Conservation (phyloP, 2,888 invertebrate genomes). For the Oxytorus armatus region DNA sequence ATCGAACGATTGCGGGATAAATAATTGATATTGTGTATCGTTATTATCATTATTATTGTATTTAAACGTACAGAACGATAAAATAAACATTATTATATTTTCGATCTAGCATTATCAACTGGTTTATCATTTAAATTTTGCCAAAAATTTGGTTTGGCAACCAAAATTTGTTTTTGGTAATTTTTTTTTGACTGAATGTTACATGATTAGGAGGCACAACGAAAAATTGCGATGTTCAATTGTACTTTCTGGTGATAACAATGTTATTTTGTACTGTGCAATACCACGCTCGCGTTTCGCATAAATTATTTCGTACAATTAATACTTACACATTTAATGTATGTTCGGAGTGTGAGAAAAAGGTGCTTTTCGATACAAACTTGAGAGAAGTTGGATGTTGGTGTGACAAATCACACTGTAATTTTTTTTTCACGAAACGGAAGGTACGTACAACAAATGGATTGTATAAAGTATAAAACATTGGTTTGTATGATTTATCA, state of each 20-base stretch:
- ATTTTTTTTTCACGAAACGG: not conserved
- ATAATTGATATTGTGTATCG: slow-evolving; percentile 82
- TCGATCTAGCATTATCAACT: slow-evolving; percentile 76
- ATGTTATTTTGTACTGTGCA: slow-evolving; percentile 59
- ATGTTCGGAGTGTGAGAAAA: not conserved
- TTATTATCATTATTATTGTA: slow-evolving; percentile 82
- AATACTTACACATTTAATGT: slow-evolving; percentile 19
- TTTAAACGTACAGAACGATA: slow-evolving; percentile 80
- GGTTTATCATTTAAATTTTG: slow-evolving; percentile 44
- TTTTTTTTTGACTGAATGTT: not conserved
- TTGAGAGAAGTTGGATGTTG: not conserved
- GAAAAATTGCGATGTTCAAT: slow-evolving; percentile 40
- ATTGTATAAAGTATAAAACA: not conserved
- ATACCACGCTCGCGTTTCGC: slow-evolving; percentile 43
- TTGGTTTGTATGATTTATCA: too few species aligned
- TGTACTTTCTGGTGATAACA: slow-evolving; percentile 66
- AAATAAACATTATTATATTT: slow-evolving; percentile 83
- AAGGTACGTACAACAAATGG: slow-evolving; percentile 29
- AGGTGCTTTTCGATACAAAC: not conserved
- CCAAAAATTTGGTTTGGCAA: slow-evolving; percentile 66
- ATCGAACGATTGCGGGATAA: slow-evolving; percentile 77
- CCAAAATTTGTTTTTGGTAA: slow-evolving; percentile 21
- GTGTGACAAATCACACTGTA: not conserved
- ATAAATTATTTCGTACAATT: slow-evolving; percentile 40
- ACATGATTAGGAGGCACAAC: slow-evolving; percentile 10